phyloP scores from a whole-genome alignment of 2,888 invertebrate genomes.

The Sclerodermus sp. region DNA sequence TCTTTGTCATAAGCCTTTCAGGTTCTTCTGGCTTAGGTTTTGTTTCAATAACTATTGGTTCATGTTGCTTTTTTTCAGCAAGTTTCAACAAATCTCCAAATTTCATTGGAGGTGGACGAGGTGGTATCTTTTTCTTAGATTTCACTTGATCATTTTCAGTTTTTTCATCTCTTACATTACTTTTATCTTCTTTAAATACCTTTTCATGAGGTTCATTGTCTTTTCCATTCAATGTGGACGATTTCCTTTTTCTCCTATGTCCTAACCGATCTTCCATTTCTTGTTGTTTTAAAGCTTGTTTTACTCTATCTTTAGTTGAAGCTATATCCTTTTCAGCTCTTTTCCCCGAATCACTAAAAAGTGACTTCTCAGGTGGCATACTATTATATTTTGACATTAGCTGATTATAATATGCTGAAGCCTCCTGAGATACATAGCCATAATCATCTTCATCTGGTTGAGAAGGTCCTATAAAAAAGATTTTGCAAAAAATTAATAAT shows the following conservation, averaged over 20 bases:
- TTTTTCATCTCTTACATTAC: slow-evolving; percentile 43
- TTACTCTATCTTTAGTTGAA: slow-evolving; percentile 69
- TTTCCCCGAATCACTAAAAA: slow-evolving; percentile 63
- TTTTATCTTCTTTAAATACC: slow-evolving; percentile 47
- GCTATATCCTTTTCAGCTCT: slow-evolving; percentile 60
- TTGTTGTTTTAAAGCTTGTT: slow-evolving; percentile 71
- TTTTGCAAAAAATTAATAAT: not conserved
- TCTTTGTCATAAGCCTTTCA: slow-evolving; percentile 78
- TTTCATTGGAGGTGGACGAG: slow-evolving; percentile 74
- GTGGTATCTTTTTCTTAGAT: slow-evolving; percentile 58
- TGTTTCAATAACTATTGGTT: slow-evolving; percentile 69
- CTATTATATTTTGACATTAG: slow-evolving; percentile 82
- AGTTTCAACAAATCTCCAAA: slow-evolving; percentile 78
- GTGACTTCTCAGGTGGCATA: slow-evolving; percentile 71
- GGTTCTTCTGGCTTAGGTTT: slow-evolving; percentile 59
- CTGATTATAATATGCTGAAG: slow-evolving; percentile 78
- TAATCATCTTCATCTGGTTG: slow-evolving; percentile 91
- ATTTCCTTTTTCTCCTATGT: slow-evolving; percentile 65
- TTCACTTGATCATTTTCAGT: slow-evolving; percentile 60
- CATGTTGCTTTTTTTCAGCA: slow-evolving; percentile 81
- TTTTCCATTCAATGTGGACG: slow-evolving; percentile 35
- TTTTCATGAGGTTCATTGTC: slow-evolving; percentile 55
- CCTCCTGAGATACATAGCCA: slow-evolving; percentile 84
- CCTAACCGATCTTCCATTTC: slow-evolving; percentile 74
- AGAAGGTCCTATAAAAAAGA: slow-evolving; percentile 61